Conservation (phyloP, 2,888 invertebrate species). For the Diarsia brunnea region DNA sequence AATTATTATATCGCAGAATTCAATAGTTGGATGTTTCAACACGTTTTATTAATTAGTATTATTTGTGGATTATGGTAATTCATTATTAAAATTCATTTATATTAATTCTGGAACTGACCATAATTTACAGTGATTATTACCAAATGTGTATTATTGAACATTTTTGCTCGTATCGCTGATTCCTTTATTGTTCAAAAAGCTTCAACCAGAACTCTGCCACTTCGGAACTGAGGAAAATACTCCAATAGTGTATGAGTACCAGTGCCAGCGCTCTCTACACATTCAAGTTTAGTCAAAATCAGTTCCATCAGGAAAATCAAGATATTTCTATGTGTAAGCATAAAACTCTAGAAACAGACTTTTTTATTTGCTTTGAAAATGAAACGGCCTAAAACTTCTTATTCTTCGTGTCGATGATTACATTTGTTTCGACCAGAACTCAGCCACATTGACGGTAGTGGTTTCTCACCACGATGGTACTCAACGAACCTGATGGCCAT, state of each 20-base stretch:
- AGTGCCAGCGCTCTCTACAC: neutral
- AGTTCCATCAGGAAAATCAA: neutral
- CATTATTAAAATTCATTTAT: neutral
- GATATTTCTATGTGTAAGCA: neutral
- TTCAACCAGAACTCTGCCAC: no score
- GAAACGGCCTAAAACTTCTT: neutral
- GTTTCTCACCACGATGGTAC: no score
- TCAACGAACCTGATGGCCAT: no score
- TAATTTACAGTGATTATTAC: neutral
- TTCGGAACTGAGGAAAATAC: neutral
- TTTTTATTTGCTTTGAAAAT: neutral
- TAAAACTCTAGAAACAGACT: neutral
- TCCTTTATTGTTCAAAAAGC: no score
- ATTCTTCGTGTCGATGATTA: no score
- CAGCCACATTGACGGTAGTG: no score
- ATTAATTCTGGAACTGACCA: neutral
- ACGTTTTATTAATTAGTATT: conserved; percentile 2
- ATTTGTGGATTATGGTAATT: neutral
- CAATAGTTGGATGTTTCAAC: conserved; percentile 5
- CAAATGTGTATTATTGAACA: neutral
- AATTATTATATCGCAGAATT: conserved; percentile 10
- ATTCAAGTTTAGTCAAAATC: neutral
- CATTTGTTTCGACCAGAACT: no score
- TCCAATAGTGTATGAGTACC: neutral
- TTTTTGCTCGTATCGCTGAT: no score